Conservation (phyloP, 2,888 invertebrate species). For the Aleiodes leptofemur region DNA sequence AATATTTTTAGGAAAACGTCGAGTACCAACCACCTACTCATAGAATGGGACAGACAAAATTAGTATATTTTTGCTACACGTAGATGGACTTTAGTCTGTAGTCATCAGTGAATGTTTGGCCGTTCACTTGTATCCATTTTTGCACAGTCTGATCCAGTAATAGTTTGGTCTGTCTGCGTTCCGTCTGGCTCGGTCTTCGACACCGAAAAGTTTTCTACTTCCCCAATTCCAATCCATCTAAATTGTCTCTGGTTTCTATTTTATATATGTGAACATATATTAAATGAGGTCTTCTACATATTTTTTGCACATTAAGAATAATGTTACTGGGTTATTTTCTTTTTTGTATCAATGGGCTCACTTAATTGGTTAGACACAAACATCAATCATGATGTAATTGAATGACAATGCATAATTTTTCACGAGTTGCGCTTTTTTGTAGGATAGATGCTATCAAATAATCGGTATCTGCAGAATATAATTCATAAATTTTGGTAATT, state of each 20-base stretch:
- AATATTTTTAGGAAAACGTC: conserved; percentile 54
- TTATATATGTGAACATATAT: conserved; percentile 21
- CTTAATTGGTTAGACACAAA: conserved; percentile 4
- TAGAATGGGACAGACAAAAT: conserved; percentile 47
- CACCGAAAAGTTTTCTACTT: conserved; percentile 19
- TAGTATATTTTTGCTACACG: conserved; percentile 32
- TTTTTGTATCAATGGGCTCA: neutral
- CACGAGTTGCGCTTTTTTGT: conserved; percentile 36
- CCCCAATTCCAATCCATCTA: conserved; percentile 6
- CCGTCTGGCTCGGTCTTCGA: conserved; percentile 55
- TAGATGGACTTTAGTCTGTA: conserved; percentile 32
- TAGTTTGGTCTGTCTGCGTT: conserved; percentile 60
- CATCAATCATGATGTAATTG: conserved; percentile 8
- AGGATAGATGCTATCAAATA: conserved; percentile 32
- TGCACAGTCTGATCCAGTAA: conserved; percentile 57
- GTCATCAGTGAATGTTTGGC: conserved; percentile 40
- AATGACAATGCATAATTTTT: conserved; percentile 36
- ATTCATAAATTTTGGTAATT: no score
- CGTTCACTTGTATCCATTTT: conserved; percentile 46
- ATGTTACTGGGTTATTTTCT: neutral
- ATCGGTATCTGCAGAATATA: no score
- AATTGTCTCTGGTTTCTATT: neutral
- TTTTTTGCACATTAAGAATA: neutral
- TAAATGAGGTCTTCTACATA: neutral
- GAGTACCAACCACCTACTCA: conserved; percentile 46